These are phyloP conservation scores for pig (Sus scrofa) DNA, from an alignment of 2,113 vertebrate genomes.

Conservation along the genomic window DNA sequence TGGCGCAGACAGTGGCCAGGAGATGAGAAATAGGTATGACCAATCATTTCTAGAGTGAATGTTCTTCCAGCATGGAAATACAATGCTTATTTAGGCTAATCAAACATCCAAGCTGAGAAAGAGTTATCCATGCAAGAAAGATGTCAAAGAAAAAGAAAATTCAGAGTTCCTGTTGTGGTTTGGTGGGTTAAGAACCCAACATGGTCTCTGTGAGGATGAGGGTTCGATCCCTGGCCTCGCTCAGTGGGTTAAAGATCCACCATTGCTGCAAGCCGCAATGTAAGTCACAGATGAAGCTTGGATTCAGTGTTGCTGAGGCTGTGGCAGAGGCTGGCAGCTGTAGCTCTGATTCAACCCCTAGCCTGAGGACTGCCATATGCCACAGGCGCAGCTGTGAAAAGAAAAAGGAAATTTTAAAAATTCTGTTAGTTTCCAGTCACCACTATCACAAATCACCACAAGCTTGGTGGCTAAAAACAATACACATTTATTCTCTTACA, in stretches of 20 bases:
- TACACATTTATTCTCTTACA: background rate
- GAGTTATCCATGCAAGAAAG: background rate
- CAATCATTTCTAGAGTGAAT: background rate
- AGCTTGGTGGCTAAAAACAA: background rate
- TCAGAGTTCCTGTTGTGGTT: no score
- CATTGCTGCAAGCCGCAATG: no score
- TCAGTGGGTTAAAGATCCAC: no score
- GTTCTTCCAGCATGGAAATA: background rate
- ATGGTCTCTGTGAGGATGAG: no score
- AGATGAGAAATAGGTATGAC: background rate
- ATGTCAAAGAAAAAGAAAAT: background rate
- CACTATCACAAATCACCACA: background rate
- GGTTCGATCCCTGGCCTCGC: no score
- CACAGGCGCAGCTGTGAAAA: no score
- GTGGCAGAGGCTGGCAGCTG: no score
- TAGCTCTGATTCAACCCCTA: no score
- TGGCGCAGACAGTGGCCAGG: background rate
- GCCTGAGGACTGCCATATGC: no score
- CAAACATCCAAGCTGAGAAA: background rate
- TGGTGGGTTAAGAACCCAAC: no score
- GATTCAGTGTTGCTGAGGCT: no score
- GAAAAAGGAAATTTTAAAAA: background rate
- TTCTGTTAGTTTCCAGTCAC: background rate
- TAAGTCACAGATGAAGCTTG: no score
- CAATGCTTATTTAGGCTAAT: background rate